phyloP scores from a whole-genome alignment of 1,140 invertebrate genomes.

The Drosophila ficusphila region DNA sequence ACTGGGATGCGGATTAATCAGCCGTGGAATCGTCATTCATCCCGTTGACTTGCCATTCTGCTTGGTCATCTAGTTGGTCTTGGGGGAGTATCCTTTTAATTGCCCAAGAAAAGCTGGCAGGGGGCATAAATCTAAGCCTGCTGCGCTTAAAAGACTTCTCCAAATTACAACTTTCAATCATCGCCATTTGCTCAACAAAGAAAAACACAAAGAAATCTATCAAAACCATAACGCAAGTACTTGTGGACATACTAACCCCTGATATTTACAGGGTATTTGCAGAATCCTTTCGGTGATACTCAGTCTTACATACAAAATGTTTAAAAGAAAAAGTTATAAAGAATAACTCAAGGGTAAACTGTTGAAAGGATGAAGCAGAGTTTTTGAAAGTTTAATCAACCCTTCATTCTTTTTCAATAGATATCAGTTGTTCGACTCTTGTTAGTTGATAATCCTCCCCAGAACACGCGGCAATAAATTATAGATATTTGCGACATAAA shows the following conservation, averaged over 20 bases:
- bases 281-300: too few relatives aligned
- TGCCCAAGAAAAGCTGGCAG: slow-evolving; percentile 1
- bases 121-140: slow-evolving; percentile 15
- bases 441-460: not conserved
- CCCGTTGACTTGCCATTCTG: slow-evolving; percentile 41
- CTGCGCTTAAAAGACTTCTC: slow-evolving; percentile 51
- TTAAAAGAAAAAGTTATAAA: too few relatives aligned
- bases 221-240: slow-evolving; percentile 68
- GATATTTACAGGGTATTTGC: not conserved
- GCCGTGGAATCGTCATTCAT: slow-evolving; percentile 30
- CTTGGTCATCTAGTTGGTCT: slow-evolving; percentile 34
- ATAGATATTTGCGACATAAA: slow-evolving; percentile 72
- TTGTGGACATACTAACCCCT: slow-evolving; percentile 29
- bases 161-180: slow-evolving; percentile 73
- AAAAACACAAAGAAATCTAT: slow-evolving; percentile 58
- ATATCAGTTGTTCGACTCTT: slow-evolving; percentile 21
- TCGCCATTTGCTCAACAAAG: slow-evolving; percentile 37
- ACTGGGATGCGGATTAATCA: slow-evolving; percentile 65
- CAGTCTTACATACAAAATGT: too few relatives aligned
- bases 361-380: too few relatives aligned
- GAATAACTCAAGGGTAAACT: too few relatives aligned
- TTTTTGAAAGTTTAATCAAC: too few relatives aligned
- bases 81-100: slow-evolving; percentile 41
- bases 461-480: slow-evolving; percentile 59
- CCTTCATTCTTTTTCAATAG: not conserved